phyloP scores from a whole-genome alignment of 2,888 invertebrate species.

The Strigamia crassipes region DNA sequence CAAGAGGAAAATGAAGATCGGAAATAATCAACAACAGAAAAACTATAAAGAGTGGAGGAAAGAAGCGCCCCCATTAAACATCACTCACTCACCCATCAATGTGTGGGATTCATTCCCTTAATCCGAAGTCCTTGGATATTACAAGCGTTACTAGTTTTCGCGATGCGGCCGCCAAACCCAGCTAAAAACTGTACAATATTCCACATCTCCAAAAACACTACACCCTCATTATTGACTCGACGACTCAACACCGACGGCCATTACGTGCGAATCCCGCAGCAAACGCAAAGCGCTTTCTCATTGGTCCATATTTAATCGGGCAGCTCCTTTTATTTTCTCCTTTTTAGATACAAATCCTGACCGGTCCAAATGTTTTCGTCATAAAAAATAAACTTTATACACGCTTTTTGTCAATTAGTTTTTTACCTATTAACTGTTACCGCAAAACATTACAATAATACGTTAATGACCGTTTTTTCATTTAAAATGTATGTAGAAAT shows the following conservation, averaged over 20 bases:
- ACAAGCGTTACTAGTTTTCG: neutral
- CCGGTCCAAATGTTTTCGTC: neutral
- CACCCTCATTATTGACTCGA: conserved; percentile 20
- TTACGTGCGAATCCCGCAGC: conserved; percentile 15
- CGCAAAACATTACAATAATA: too few relatives aligned
- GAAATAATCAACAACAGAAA: neutral
- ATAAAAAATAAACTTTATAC: neutral
- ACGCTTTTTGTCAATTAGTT: too few relatives aligned
- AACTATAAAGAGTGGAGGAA: neutral
- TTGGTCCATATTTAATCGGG: neutral
- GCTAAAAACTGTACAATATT: conserved; percentile 9
- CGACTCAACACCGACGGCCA: conserved; percentile 34
- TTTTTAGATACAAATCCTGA: neutral
- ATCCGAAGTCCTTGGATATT: neutral
- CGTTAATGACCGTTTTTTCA: too few relatives aligned
- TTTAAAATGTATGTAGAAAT: too few relatives aligned
- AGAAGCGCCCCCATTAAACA: neutral
- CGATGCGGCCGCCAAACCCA: neutral
- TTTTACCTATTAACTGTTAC: too few relatives aligned
- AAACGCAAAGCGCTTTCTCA: neutral
- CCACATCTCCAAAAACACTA: conserved; percentile 24
- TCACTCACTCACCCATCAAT: conserved; percentile 29
- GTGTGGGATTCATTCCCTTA: conserved; percentile 11
- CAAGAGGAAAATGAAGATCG: neutral
- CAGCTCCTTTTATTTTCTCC: neutral